Evolutionary conservation across 2,113 vertebrate genomes (phyloP).

Genomic region (Miniopterus natalensis): DNA sequence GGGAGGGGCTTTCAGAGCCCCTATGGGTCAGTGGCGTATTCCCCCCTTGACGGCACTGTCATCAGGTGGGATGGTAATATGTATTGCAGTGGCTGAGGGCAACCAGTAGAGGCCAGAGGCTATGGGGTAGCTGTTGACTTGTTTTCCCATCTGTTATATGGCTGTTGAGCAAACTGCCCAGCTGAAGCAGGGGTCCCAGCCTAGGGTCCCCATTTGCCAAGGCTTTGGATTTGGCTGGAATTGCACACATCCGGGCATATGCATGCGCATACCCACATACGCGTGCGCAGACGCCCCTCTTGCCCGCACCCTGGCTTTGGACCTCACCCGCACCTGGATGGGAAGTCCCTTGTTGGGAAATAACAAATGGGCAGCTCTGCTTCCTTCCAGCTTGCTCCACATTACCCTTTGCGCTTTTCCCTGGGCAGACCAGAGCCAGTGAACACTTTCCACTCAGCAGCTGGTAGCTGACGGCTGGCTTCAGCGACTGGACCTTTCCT

Average conservation of each 20-base stretch:
- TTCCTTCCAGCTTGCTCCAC: constrained; percentile 41
- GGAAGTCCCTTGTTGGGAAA: neutral
- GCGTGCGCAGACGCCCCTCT: rapidly evolving
- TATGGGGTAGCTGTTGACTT: neutral
- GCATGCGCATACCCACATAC: constrained; percentile 16
- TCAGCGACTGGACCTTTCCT: neutral
- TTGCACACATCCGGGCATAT: neutral
- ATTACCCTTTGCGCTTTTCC: constrained; percentile 15
- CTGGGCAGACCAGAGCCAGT: constrained; percentile 78
- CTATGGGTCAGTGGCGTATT: neutral
- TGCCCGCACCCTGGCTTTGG: neutral
- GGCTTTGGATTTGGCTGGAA: constrained; percentile 37
- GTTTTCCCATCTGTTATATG: neutral
- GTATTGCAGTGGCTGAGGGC: neutral
- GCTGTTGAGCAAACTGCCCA: neutral
- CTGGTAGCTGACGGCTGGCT: neutral
- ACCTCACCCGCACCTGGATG: neutral
- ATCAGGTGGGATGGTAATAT: neutral
- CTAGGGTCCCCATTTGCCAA: neutral
- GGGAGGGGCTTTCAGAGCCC: neutral
- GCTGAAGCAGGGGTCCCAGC: neutral
- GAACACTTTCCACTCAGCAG: constrained; percentile 51
- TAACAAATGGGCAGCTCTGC: neutral
- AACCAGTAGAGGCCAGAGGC: neutral
- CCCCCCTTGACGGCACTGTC: neutral